Percentiles rank a stretch among this genome's conserved stretches.
Evolutionary conservation across 2,113 vertebrate species (phyloP).

Genomic region (Chaetodon trifascialis): DNA sequence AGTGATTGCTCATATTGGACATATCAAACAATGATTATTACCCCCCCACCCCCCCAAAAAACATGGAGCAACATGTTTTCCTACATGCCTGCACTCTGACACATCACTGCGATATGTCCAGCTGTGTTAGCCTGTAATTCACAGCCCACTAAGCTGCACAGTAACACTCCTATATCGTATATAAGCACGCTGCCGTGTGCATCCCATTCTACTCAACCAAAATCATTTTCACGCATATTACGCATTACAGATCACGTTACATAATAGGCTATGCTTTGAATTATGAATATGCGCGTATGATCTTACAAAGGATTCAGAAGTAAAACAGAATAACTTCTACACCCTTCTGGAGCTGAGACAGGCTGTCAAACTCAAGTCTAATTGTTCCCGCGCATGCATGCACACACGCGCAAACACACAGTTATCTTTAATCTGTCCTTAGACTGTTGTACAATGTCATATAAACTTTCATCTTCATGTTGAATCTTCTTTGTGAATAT

Average conservation of each 20-base stretch:
- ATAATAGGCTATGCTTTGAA: neutral
- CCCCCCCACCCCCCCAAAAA: neutral
- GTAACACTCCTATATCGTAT: neutral
- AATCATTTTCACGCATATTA: neutral
- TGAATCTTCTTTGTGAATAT: constrained; percentile 66
- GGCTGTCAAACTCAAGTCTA: constrained; percentile 44
- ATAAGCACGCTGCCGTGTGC: neutral
- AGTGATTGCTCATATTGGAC: too few species aligned
- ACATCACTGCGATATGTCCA: too few species aligned
- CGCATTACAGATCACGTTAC: neutral
- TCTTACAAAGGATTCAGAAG: neutral
- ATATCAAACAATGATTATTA: too few species aligned
- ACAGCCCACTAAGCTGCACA: too few species aligned
- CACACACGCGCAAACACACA: constrained; percentile 32
- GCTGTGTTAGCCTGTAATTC: too few species aligned
- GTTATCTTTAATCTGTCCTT: constrained; percentile 46
- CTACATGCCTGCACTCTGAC: too few species aligned
- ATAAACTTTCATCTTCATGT: constrained; percentile 61
- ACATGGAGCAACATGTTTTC: too few species aligned
- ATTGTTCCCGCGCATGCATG: constrained; percentile 11
- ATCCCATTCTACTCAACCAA: neutral
- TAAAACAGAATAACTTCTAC: constrained; percentile 9
- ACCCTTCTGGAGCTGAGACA: constrained; percentile 13
- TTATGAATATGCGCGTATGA: neutral
- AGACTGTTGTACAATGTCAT: constrained; percentile 62